Evolutionary conservation across 2,888 invertebrate species (phyloP), one percentile per base, ranked within the genome.

Genomic region (Nemapogon koenigi): DNA sequence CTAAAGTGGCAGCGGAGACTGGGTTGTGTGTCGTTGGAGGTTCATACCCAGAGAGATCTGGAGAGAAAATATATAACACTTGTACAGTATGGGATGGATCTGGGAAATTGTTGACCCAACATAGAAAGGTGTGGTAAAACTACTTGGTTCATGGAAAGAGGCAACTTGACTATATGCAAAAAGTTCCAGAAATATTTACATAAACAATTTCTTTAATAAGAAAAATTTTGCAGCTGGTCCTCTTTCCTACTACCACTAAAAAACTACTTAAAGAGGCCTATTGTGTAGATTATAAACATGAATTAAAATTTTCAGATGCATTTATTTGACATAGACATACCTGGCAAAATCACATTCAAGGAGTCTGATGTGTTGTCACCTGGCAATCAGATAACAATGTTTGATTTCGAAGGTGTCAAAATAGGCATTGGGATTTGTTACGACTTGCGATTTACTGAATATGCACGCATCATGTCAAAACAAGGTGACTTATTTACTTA

Each of bases 401-500:
- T 97, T 54, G 81, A 89, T 22, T 83, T 87, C 11, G 83, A 85
- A 38, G 83, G 83, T 0, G 69, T 82, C 14, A 90, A 87, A 71
- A 80, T 97, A 40, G 97, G 97, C 0, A 57, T 97, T 32, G 97
- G 95, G 2, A 93, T 97, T 53, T 98, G 97, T 58, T 97, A 97
- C 61, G 97, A 97, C 58, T 81, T 97, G 38, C 81, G 97, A 14
- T 98, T 97, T 66, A 86, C 90, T 41, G 95, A 97, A 73, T 79
- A 97, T 82, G 91, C 94, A 0, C 83, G 87, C 41, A 51, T 90
- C 3, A 89, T 90, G 68, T 76, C 89, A 3, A 78, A 82, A 32
- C 60, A 64, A 49, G 83, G 83, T 82, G 44, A 44, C 37, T n/a
- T n/a, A n/a, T n/a, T n/a, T n/a, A n/a, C n/a, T n/a, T n/a, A n/a